phyloP scores from a whole-genome alignment of 2,797 vertebrate genomes.

The Pseudotriccus pelzelni region DNA sequence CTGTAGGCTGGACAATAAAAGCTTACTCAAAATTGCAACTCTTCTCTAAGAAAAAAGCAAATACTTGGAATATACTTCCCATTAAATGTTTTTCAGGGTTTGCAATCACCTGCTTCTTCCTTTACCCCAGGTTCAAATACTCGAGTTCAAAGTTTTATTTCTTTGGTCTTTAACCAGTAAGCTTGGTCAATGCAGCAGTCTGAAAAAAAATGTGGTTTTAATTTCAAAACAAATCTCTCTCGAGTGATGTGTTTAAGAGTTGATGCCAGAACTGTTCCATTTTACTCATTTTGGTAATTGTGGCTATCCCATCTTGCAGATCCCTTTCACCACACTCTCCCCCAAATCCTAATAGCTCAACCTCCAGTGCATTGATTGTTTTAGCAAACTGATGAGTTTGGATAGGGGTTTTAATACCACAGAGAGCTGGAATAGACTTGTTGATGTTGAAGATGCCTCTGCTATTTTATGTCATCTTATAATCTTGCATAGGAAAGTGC shows the following conservation, averaged over 20 bases:
- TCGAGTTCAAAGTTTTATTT: background rate
- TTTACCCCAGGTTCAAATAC: background rate
- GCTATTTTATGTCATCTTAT: background rate
- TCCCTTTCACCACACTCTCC: background rate
- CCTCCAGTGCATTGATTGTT: background rate
- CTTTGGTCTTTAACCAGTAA: background rate
- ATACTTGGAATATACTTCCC: fast-evolving
- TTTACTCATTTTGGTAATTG: background rate
- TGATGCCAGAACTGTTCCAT: background rate
- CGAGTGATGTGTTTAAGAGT: background rate
- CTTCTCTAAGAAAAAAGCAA: background rate
- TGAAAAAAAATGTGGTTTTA: background rate
- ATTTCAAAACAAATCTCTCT: background rate
- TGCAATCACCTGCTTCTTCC: background rate
- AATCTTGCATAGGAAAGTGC: slow-evolving; percentile 86
- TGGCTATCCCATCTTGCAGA: background rate
- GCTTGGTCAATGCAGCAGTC: background rate
- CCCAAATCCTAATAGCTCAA: background rate
- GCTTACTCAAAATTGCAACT: background rate
- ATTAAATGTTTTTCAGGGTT: background rate
- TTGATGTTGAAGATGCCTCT: background rate
- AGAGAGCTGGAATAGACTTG: background rate
- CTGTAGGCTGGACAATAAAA: background rate
- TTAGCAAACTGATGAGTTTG: background rate
- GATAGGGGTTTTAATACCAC: background rate